These are phyloP conservation scores for Nothoprocta perdicaria DNA, from an alignment of 2,113 vertebrate species.

Conservation along the genomic window DNA sequence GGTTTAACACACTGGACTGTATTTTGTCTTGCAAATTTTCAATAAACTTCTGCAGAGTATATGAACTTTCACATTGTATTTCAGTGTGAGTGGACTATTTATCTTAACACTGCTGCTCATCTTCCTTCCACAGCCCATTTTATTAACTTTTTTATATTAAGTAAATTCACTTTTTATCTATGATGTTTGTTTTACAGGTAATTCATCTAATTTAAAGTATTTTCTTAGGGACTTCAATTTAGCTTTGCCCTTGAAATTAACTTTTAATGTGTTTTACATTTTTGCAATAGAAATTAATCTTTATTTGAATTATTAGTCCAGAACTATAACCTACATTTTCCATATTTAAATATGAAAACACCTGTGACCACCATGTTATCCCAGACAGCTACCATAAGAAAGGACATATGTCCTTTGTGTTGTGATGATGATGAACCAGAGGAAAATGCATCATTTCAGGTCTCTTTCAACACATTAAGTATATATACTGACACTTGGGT, in stretches of 20 bases:
- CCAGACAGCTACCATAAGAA: background rate
- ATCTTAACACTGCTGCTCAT: constrained; percentile 37
- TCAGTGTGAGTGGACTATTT: constrained; percentile 46
- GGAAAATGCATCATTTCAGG: background rate
- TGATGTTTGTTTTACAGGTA: constrained; percentile 68
- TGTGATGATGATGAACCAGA: background rate
- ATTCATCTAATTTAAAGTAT: constrained; percentile 67
- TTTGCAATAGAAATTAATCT: constrained; percentile 65
- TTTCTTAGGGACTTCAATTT: constrained; percentile 64
- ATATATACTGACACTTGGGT: background rate
- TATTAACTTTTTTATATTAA: constrained; percentile 63
- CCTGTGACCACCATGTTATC: background rate
- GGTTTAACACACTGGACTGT: background rate
- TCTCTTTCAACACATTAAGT: background rate
- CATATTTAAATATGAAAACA: background rate
- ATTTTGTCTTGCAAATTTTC: constrained; percentile 46
- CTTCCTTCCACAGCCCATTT: constrained; percentile 38
- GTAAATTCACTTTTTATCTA: constrained; percentile 67
- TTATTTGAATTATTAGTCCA: constrained; percentile 59
- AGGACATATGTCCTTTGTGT: background rate
- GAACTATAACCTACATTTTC: constrained; percentile 20
- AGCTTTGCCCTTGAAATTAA: constrained; percentile 70
- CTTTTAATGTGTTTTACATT: constrained; percentile 56
- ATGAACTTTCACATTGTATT: constrained; percentile 53
- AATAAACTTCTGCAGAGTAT: constrained; percentile 1